Conservation (phyloP, 2,888 invertebrate species). For the Anthoptus insignis region DNA sequence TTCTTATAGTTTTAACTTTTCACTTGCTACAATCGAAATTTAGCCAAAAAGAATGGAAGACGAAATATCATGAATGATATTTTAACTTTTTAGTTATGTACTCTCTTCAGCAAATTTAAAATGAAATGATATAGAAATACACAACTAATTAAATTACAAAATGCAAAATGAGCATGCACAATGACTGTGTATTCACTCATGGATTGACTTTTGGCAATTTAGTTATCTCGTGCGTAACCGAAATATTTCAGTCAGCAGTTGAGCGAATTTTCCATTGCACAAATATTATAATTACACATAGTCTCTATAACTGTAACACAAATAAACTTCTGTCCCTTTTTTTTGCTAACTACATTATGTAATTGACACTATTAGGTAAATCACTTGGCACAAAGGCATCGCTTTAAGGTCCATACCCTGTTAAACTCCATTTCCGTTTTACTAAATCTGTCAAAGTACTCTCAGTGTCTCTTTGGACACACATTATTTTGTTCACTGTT, state of each 20-base stretch:
- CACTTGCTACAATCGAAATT: conserved; percentile 81
- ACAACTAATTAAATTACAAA: conserved; percentile 82
- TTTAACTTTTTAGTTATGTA: conserved; percentile 61
- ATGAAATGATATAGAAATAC: conserved; percentile 66
- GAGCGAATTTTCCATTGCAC: conserved; percentile 74
- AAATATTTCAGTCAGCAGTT: conserved; percentile 61
- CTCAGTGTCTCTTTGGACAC: conserved; percentile 64
- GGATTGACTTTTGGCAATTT: conserved; percentile 71
- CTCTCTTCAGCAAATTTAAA: conserved; percentile 70
- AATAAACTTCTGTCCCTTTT: conserved; percentile 73
- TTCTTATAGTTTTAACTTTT: conserved; percentile 56
- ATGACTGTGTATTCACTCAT: conserved; percentile 57
- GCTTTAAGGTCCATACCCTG: conserved; percentile 84
- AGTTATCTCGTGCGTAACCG: conserved; percentile 58
- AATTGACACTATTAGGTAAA: conserved; percentile 85
- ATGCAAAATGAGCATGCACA: conserved; percentile 76
- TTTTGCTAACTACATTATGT: conserved; percentile 77
- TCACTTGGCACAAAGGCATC: conserved; percentile 87
- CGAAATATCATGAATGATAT: conserved; percentile 54
- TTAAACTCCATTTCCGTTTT: conserved; percentile 73
- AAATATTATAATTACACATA: conserved; percentile 67
- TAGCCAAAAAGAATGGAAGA: conserved; percentile 84
- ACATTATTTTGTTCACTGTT: conserved; percentile 47
- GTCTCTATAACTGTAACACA: conserved; percentile 75
- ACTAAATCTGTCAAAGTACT: conserved; percentile 79